A percentile compares a stretch with the other conserved stretches of the same genome.
These are phyloP conservation scores for Marcusenius ussheri DNA, from an alignment of 2,113 vertebrate species.

Conservation along the genomic window DNA sequence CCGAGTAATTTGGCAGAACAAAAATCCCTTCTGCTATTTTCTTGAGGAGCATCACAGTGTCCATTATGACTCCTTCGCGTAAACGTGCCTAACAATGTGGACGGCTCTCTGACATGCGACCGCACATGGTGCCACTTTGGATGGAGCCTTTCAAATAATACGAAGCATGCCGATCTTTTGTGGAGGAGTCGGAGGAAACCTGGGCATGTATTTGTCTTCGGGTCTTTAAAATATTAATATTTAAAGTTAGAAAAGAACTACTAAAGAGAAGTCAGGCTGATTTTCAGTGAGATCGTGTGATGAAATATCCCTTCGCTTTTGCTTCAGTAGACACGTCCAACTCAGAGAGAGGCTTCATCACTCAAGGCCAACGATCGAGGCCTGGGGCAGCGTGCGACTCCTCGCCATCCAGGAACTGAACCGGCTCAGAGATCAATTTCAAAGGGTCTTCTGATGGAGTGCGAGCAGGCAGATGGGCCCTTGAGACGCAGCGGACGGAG, in stretches of 20 bases:
- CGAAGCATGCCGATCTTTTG: background rate
- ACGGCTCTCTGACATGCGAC: background rate
- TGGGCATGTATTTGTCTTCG: background rate
- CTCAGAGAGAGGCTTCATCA: slow-evolving; percentile 12
- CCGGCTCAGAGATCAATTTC: background rate
- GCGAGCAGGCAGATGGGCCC: background rate
- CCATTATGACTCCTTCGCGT: background rate
- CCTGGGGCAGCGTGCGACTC: background rate
- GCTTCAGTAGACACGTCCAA: background rate
- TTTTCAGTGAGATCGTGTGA: background rate
- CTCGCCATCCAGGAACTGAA: background rate
- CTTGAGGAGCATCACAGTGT: background rate
- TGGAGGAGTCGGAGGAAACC: background rate
- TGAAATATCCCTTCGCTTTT: slow-evolving; percentile 1
- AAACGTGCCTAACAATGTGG: background rate
- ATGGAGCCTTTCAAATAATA: background rate
- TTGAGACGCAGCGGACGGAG: background rate
- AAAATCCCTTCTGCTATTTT: slow-evolving; percentile 1
- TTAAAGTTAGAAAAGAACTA: background rate
- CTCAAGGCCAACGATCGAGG: background rate
- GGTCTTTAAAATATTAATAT: slow-evolving; percentile 4
- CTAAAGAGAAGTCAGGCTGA: background rate
- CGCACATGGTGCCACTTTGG: background rate
- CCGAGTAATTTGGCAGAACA: background rate
- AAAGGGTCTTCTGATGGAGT: background rate